Evolutionary conservation across 2,113 vertebrate species (phyloP).

Genomic region (Danionella cerebrum): DNA sequence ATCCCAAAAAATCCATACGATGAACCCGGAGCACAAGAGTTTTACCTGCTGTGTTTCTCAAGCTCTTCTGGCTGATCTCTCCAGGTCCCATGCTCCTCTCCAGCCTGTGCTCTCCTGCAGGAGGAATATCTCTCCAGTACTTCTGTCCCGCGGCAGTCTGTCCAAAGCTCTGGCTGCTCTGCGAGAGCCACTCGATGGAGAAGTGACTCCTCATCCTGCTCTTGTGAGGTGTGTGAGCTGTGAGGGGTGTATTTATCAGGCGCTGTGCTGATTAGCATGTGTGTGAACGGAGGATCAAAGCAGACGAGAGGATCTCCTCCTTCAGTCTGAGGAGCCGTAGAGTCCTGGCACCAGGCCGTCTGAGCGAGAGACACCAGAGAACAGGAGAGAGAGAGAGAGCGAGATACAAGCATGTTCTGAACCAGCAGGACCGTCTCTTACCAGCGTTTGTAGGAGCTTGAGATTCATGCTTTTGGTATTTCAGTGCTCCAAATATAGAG

Average conservation of each 20-base stretch:
- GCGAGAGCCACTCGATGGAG: conserved; percentile 70
- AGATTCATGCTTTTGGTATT: no score
- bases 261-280: conserved; percentile 48
- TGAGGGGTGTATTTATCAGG: conserved; percentile 53
- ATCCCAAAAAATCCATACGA: no score
- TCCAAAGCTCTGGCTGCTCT: conserved; percentile 56
- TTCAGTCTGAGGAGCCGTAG: conserved; percentile 70
- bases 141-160: conserved; percentile 38
- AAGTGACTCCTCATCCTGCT: conserved; percentile 58
- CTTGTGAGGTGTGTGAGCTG: background rate
- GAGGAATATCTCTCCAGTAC: conserved; percentile 65
- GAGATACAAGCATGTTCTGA: no score
- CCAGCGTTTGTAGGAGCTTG: no score
- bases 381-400: no score
- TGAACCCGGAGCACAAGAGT: no score
- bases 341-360: conserved; percentile 68
- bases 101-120: no score
- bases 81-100: no score
- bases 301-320: conserved; percentile 40
- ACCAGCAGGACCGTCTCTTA: no score
- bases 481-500: no score
- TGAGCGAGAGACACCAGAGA: conserved; percentile 18
- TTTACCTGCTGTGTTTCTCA: no score
- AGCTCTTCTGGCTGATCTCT: no score
- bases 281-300: conserved; percentile 64